Conservation (phyloP, 2,888 invertebrate genomes). For the Morinoia aosen region DNA sequence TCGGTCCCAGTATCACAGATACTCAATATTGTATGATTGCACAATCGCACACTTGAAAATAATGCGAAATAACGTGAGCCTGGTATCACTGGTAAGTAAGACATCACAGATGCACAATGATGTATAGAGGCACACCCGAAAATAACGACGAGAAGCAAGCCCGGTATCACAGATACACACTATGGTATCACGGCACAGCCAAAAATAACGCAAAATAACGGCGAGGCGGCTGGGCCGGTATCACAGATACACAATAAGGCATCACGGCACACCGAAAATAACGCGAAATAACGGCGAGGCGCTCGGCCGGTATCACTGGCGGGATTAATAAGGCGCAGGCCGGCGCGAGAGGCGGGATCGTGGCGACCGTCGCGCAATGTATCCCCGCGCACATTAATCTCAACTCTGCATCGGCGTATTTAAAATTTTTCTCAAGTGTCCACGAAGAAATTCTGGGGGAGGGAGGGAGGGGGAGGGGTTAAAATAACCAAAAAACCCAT, state of each 20-base stretch:
- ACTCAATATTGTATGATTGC: too few relatives aligned
- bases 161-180: too few relatives aligned
- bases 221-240: not conserved
- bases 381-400: constrained; percentile 44
- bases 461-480: constrained; percentile 22
- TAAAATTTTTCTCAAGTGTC: constrained; percentile 56
- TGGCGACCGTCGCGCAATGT: constrained; percentile 25
- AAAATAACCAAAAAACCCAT: not conserved
- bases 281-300: too few relatives aligned
- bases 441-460: constrained; percentile 50
- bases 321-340: not conserved
- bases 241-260: not conserved
- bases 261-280: too few relatives aligned
- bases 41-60: too few relatives aligned
- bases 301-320: not conserved
- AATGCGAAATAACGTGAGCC: too few relatives aligned
- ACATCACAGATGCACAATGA: too few relatives aligned
- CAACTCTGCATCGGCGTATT: constrained; percentile 52
- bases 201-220: too few relatives aligned
- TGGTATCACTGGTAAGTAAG: too few relatives aligned
- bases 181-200: too few relatives aligned
- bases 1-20: too few relatives aligned
- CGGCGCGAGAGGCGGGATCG: not conserved
- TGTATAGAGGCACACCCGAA: too few relatives aligned
- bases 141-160: not conserved